Percentiles rank a stretch among this genome's conserved stretches.
Evolutionary conservation across 2,113 vertebrate genomes (phyloP).

Genomic region (Semicossyphus pulcher): DNA sequence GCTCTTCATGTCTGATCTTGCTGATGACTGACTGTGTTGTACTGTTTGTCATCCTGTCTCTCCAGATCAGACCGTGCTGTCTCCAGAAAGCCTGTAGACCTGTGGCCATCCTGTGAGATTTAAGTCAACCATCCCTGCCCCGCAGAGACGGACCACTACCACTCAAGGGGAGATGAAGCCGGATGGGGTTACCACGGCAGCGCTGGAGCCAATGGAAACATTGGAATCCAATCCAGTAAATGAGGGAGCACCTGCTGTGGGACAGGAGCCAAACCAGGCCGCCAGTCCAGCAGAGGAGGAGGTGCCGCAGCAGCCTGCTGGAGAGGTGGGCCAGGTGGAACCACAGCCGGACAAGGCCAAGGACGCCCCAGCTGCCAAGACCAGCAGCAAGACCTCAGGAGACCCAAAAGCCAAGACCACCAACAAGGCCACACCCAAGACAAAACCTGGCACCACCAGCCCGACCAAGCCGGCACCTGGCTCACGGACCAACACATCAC

Average conservation of each 20-base stretch:
- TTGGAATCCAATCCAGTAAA: conserved; percentile 75
- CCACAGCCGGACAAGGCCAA: conserved; percentile 56
- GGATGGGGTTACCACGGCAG: conserved; percentile 82
- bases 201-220: conserved; percentile 81
- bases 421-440: conserved; percentile 73
- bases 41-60: conserved; percentile 10
- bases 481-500: conserved; percentile 69
- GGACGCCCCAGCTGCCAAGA: conserved; percentile 68
- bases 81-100: conserved; percentile 48
- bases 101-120: conserved; percentile 36
- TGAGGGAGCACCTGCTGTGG: conserved; percentile 58
- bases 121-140: conserved; percentile 38
- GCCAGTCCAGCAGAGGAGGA: conserved; percentile 44
- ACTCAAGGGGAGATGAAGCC: conserved; percentile 83
- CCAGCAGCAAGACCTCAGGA: conserved; percentile 64
- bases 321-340: conserved; percentile 47
- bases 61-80: conserved; percentile 56
- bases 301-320: conserved; percentile 43
- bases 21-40: conserved; percentile 44
- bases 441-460: conserved; percentile 69
- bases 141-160: conserved; percentile 64
- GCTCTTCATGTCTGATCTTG: conserved; percentile 70
- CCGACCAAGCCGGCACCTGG: conserved; percentile 56
- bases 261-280: conserved; percentile 71
- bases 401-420: conserved; percentile 79